Base-by-base conservation (phyloP, 2,797 vertebrate species). In the Poecilia gillii region DNA sequence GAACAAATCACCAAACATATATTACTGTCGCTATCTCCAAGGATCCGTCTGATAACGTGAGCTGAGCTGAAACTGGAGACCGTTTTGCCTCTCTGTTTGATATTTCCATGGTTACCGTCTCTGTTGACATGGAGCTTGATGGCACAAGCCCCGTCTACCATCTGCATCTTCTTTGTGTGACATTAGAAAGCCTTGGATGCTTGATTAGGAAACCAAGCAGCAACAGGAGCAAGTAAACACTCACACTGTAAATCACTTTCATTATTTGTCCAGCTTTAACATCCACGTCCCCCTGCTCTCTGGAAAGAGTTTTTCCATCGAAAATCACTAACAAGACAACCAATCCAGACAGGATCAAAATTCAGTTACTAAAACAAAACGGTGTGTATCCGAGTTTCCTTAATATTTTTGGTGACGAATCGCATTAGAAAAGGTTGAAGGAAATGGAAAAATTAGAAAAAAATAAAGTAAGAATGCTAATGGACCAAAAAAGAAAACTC, bases 51-150 rank as follows among this genome's bases (percentile, higher is more conserved):
- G 6, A 4, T 79, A 62, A 84, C 28, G 14, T 23, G 28, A 84
- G 72, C 39, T 57, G 41, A 68, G 14, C 66, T 82, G 77, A 81
- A 81, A 73, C 81, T 71, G 28, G 64, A 79, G 43, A 47, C 76
- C n/a, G 23, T 43, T 4, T 66, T 59, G 46, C 73, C 39, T 57
- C 77, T 85, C 36, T 91, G 79, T 92, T 89, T 85, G 28, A 18
- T 31, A 86, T 91, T 77, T 74, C 89, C 75, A 83, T 78, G 78
- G 85, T 25, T 73, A 80, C 86, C 28, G 41, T 80, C 71, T 88
- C 74, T 53, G 89, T 91, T 88, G 81, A 83, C 83, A 88, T 76
- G 81, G 84, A 75, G 81, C 70, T 73, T 66, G 39, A 83, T 80
- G 64, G 75, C 47, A 25, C 72, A 77, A 51, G 72, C 75, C 74